phyloP scores from a whole-genome alignment of 2,797 vertebrate species.

The Semotilus atromaculatus region DNA sequence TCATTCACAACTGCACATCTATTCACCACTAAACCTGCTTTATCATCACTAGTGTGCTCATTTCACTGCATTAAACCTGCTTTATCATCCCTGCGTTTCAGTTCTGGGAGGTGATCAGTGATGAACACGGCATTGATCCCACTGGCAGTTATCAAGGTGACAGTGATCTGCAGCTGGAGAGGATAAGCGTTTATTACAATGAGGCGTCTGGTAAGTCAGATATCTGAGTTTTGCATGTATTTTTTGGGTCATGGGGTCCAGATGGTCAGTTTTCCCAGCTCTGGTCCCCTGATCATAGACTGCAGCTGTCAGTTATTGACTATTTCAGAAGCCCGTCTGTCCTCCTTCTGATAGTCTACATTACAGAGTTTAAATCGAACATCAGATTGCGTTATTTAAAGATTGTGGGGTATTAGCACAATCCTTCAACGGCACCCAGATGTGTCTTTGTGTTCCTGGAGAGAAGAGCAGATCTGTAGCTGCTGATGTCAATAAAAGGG shows the following conservation, averaged over 20 bases:
- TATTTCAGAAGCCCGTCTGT: not conserved
- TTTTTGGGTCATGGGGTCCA: not conserved
- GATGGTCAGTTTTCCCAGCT: not conserved
- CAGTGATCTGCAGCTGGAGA: conserved; percentile 94
- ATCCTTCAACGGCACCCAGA: not conserved
- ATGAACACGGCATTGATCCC: conserved; percentile 94
- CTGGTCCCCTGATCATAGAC: not conserved
- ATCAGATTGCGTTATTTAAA: not conserved
- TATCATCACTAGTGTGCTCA: too few relatives aligned
- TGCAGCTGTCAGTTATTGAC: conserved; percentile 26
- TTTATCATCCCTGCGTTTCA: conserved; percentile 61
- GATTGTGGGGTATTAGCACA: not conserved
- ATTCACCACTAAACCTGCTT: too few relatives aligned
- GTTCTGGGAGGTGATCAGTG: conserved; percentile 98
- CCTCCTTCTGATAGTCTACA: not conserved
- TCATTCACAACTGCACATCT: too few relatives aligned
- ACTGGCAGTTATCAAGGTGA: conserved; percentile 94
- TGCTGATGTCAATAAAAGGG: conserved; percentile 6
- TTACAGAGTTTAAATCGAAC: not conserved
- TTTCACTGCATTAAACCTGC: too few relatives aligned
- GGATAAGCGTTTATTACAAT: conserved; percentile 96
- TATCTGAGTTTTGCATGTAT: not conserved
- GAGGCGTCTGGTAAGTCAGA: conserved; percentile 87
- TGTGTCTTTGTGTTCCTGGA: not conserved
- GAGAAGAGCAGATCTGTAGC: not conserved